These are phyloP conservation scores for Callionymus lyra DNA, from an alignment of 2,113 vertebrate species.

Conservation along the genomic window DNA sequence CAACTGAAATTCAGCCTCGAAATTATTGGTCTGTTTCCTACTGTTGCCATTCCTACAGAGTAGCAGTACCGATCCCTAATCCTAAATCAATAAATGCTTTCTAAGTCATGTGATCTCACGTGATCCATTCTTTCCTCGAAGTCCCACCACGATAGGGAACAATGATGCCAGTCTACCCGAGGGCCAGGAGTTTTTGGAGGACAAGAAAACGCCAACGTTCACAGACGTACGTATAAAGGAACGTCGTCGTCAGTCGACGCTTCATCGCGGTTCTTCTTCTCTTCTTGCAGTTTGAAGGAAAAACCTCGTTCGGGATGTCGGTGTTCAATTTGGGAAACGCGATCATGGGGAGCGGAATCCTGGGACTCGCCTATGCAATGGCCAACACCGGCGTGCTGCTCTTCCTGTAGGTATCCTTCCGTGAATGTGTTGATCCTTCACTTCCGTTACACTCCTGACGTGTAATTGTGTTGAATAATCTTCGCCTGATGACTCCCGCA, in stretches of 20 bases:
- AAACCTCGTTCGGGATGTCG: conserved; percentile 95
- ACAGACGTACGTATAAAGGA: conserved; percentile 74
- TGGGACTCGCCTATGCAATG: conserved; percentile 93
- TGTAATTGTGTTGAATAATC: no score
- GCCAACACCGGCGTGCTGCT: conserved; percentile 91
- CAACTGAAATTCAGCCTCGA: no score
- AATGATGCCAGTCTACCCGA: conserved; percentile 60
- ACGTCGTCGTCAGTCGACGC: no score
- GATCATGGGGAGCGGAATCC: conserved; percentile 98
- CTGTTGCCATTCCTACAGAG: no score
- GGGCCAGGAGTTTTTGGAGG: conserved; percentile 75
- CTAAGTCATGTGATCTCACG: conserved; percentile 1
- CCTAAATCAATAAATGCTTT: neutral
- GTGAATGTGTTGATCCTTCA: no score
- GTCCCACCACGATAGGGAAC: conserved; percentile 70
- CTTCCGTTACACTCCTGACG: no score
- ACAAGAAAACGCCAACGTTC: conserved; percentile 83
- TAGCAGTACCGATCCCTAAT: no score
- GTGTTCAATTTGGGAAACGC: conserved; percentile 98
- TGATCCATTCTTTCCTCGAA: conserved; percentile 16
- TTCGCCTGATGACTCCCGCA: no score
- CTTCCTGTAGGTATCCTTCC: conserved; percentile 80
- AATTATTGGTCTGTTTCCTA: no score
- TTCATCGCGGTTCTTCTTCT: neutral
- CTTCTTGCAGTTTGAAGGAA: conserved; percentile 84